Base-by-base conservation (phyloP, 1,140 invertebrate species). In the Agrilus planipennis region DNA sequence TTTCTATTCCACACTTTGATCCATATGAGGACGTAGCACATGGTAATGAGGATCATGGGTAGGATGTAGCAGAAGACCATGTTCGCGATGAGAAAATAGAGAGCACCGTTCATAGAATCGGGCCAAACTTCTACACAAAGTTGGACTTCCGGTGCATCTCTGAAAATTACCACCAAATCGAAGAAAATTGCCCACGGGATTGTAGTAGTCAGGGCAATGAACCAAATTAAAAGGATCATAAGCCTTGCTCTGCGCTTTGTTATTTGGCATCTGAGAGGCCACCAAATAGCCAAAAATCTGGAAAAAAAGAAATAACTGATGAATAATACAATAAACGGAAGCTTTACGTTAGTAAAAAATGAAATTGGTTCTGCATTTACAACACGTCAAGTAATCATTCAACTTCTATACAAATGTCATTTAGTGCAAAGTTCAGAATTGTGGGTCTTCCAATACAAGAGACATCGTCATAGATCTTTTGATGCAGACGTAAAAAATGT, bases 201-300 rank as follows among this genome's bases (percentile, higher is more conserved):
- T 30, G 88, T 89, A 18, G 85, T 77, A 11, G 77, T 73, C 30
- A 87, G 63, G 0, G 89, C 86, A 42, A 90, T 77, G 46, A 86
- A 70, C 91, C 91, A 94, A 52, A 94, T 93, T 53, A 89, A 62
- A n/a, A 83, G 65, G 47, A 95, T 91, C 70, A 92, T 85, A 55
- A 86, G 66, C 11, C 85, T 71, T 0, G 88, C 87, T 16, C 83
- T 75, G 27, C 78, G 69, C 46, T 86, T 88, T 15, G 88, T 91
- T 61, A 94, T 89, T 63, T 92, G 89, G 47, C 81, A 83, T 58
- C 88, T 87, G 47, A 94, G 62, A 1, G 89, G 88, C 78, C 85
- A 92, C 81, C 90, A 94, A 44, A 94, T 94, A 19, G 90, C 90
- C 45, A 93, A 69, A 60, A 92, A 94, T 68, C 90, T 95, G 79